phyloP scores from a whole-genome alignment of 2,113 vertebrate genomes.

The Scortum barcoo region DNA sequence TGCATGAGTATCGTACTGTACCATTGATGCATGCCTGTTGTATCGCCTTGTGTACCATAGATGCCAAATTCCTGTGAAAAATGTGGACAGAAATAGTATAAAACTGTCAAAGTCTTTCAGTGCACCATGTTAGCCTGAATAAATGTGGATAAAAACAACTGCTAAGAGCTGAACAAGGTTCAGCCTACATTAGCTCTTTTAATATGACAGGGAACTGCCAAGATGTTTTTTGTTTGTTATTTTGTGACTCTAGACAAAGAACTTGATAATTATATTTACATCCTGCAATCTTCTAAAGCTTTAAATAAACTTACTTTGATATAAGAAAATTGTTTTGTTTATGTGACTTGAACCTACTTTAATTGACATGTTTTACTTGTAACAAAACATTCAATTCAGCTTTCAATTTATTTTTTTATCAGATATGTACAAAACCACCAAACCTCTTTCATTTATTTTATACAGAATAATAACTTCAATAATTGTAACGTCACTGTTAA shows the following conservation, averaged over 20 bases:
- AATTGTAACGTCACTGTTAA: background rate
- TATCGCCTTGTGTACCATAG: background rate
- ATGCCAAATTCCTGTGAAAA: background rate
- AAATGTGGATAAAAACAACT: background rate
- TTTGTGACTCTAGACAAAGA: background rate
- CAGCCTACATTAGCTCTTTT: background rate
- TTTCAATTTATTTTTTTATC: background rate
- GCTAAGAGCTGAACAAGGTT: background rate
- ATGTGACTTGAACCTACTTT: background rate
- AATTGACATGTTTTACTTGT: background rate
- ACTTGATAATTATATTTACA: background rate
- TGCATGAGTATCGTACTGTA: conserved; percentile 22
- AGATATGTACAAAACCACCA: background rate
- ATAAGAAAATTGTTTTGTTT: too few relatives aligned
- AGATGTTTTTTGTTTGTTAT: background rate
- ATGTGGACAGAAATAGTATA: background rate
- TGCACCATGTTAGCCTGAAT: background rate
- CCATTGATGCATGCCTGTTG: background rate
- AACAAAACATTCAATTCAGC: background rate
- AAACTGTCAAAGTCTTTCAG: background rate
- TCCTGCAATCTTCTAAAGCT: background rate
- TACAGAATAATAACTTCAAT: too few relatives aligned
- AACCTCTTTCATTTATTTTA: background rate
- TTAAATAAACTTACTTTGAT: background rate
- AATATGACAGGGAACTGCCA: background rate